Conservation (phyloP, 30 jellyfish, hydroid and myxozoan species). For the Aurelia aurita region DNA sequence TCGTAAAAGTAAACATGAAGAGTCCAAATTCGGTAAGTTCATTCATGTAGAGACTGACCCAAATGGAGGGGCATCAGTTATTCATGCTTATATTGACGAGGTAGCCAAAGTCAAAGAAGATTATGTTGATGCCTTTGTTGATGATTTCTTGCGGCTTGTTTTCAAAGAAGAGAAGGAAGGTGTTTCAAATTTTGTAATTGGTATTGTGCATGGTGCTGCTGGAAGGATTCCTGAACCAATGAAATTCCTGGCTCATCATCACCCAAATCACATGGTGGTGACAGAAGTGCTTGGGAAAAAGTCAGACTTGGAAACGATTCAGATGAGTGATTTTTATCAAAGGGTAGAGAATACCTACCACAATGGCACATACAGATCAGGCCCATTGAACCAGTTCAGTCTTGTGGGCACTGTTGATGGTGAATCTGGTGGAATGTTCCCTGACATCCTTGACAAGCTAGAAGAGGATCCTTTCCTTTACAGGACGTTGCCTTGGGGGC, state of each 20-base stretch:
- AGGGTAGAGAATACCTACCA: constrained; percentile 77
- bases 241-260: constrained; percentile 62
- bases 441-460: constrained; percentile 80
- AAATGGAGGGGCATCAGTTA: constrained; percentile 94
- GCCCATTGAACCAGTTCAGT: constrained; percentile 87
- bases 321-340: constrained; percentile 74
- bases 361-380: constrained; percentile 96
- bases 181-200: constrained; percentile 87
- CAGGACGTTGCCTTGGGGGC: constrained; percentile 97
- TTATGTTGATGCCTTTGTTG: constrained; percentile 89
- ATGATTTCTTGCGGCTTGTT: constrained; percentile 78
- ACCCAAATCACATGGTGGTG: constrained; percentile 83
- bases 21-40: constrained; percentile 86
- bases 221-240: constrained; percentile 88
- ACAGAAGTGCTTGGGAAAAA: constrained; percentile 92
- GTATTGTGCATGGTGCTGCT: constrained; percentile 97
- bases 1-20: constrained; percentile 48
- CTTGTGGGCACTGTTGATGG: constrained; percentile 97
- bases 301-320: constrained; percentile 83
- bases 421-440: constrained; percentile 94
- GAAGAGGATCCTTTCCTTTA: constrained; percentile 93
- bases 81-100: constrained; percentile 96
- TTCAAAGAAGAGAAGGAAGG: constrained; percentile 82
- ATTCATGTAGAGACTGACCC: constrained; percentile 89
- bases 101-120: constrained; percentile 87